Evolutionary conservation across 2,888 invertebrate genomes (phyloP), one percentile per base, ranked within the genome.

Genomic region (Erebia aethiops): DNA sequence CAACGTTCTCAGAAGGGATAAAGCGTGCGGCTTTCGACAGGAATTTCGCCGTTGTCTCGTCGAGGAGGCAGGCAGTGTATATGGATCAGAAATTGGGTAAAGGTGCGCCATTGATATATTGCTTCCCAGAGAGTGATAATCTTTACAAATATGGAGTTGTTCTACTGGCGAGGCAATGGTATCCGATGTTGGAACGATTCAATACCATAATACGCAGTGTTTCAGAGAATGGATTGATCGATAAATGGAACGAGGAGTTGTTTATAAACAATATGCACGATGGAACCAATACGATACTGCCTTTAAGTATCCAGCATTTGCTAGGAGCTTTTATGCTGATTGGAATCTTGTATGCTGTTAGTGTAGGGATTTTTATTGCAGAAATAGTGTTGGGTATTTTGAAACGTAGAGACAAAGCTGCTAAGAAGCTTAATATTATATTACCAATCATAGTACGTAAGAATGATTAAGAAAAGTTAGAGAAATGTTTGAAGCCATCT

Each of bases 131-230:
- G 77, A 87, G 86, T 70, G 79, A 89, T 77, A 93, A 92, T 74
- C 82, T 94, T 74, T 93, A 94, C 77, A 93, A 93, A 79, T 94
- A 94, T 71, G 92, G 91, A 0, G 93, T 93, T n/a, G 93, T 91
- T 16, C 79, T 94, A 60, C 76, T 94, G 56, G 85, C 91, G 41
- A 83, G 91, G 41, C 88, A 89, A 78, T 94, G 93, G 93, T 93
- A 88, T 77, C 93, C 94, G 7, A 87, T 94, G 83, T 76, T 92
- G 66, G 87, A 84, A 0, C 85, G 88, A 69, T 88, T 94, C 70
- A 92, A 94, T 78, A 84, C 79, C 58, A 92, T 93, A 67, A 93
- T 94, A 64, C 87, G 93, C 0, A 91, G 92, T 67, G 88, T 93
- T 10, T 87, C 88, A 0, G 94, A 94, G 76, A 93, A 93, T 73